phyloP scores from a whole-genome alignment of 2,797 vertebrate species.

The Etheostoma perlongum region DNA sequence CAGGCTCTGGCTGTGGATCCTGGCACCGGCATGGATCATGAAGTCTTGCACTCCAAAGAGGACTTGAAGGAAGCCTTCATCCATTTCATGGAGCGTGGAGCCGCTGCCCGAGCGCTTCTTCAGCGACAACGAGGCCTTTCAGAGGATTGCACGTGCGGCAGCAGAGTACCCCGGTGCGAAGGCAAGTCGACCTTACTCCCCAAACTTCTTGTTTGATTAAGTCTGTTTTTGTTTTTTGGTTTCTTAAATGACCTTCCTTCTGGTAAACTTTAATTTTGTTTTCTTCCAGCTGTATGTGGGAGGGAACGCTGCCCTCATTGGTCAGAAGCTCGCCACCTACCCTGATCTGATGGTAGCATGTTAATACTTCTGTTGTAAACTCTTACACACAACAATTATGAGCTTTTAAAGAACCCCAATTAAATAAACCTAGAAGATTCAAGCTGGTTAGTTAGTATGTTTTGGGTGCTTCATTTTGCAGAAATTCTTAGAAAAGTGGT shows the following conservation, averaged over 20 bases:
- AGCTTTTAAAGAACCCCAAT: background rate
- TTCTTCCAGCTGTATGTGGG: conserved; percentile 93
- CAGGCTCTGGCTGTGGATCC: conserved; percentile 91
- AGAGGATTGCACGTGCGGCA: conserved; percentile 87
- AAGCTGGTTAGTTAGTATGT: background rate
- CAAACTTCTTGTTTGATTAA: background rate
- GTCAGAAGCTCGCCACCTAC: conserved; percentile 93
- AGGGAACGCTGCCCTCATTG: conserved; percentile 98
- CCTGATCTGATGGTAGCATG: conserved; percentile 88
- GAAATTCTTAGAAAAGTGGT: background rate
- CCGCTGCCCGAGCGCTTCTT: conserved; percentile 97
- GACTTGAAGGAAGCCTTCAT: conserved; percentile 92
- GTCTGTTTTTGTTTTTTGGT: too few relatives aligned
- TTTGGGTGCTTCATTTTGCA: background rate
- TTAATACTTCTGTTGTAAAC: conserved; percentile 2
- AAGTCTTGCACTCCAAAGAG: conserved; percentile 85
- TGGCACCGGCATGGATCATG: conserved; percentile 85
- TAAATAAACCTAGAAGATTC: too few relatives aligned
- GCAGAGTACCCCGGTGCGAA: conserved; percentile 91
- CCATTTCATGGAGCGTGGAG: conserved; percentile 93
- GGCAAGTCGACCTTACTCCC: conserved; percentile 74
- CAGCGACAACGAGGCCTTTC: conserved; percentile 88
- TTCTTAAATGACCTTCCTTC: background rate
- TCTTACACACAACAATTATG: background rate
- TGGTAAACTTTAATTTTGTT: conserved; percentile 8